A percentile compares a stretch with the other conserved stretches of the same genome.
Conservation (phyloP, 2,888 invertebrate genomes). For the Hirtodrosophila confusa region DNA sequence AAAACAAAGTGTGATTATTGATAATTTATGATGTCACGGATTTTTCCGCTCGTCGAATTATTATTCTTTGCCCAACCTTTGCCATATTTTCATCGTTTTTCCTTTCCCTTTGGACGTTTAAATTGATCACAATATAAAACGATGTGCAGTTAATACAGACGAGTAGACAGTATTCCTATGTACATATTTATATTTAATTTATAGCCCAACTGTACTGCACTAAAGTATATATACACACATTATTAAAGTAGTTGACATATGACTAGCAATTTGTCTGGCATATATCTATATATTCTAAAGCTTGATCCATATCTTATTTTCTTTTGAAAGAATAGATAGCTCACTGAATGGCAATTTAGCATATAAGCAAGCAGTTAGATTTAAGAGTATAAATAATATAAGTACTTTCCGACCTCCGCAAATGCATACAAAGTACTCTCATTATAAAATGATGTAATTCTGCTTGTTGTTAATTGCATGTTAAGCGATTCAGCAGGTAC, state of each 20-base stretch:
- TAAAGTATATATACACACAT: neutral
- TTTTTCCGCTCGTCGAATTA: slow-evolving; percentile 70
- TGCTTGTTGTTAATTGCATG: neutral
- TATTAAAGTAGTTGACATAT: too few relatives aligned
- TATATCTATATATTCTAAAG: too few relatives aligned
- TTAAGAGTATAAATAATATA: too few relatives aligned
- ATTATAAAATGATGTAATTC: too few relatives aligned
- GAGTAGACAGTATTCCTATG: neutral
- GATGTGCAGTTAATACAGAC: neutral
- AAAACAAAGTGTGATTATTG: slow-evolving; percentile 84
- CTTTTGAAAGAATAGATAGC: too few relatives aligned
- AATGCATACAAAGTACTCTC: too few relatives aligned
- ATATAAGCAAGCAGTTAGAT: too few relatives aligned
- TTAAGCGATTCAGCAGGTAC: neutral
- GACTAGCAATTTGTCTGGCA: too few relatives aligned
- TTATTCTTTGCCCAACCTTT: slow-evolving; percentile 38
- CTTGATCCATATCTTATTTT: too few relatives aligned
- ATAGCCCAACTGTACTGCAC: neutral
- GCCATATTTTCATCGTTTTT: slow-evolving; percentile 39
- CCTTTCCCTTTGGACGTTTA: slow-evolving; percentile 6
- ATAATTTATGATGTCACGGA: slow-evolving; percentile 84
- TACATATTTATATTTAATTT: neutral
- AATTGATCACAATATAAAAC: slow-evolving; percentile 22
- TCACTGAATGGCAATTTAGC: too few relatives aligned
- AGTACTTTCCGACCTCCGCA: too few relatives aligned